These are phyloP conservation scores for Vicugna pacos DNA, from an alignment of 2,113 vertebrate genomes.

Conservation along the genomic window DNA sequence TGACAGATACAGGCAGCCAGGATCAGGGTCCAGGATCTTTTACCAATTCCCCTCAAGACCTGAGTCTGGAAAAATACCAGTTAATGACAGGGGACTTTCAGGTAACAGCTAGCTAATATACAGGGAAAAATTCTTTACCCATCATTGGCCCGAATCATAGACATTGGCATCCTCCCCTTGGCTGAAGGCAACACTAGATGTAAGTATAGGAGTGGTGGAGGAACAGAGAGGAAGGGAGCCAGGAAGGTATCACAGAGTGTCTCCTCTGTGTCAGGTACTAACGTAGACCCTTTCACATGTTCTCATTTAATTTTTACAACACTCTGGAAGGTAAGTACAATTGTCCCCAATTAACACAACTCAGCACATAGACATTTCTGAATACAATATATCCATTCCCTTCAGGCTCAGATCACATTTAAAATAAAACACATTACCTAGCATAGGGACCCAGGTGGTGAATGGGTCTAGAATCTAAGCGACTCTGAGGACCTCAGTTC, in stretches of 20 bases:
- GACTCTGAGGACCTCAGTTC: not conserved
- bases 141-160: not conserved
- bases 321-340: not conserved
- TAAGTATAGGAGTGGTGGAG: not conserved
- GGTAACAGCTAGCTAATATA: not conserved
- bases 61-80: conserved; percentile 1
- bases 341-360: not conserved
- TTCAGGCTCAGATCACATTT: conserved; percentile 30
- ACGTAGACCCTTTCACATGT: not conserved
- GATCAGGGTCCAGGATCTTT: not conserved
- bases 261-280: not conserved
- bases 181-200: not conserved
- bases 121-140: not conserved
- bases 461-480: not conserved
- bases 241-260: not conserved
- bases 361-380: conserved; percentile 11
- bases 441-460: not conserved
- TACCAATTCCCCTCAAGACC: conserved; percentile 11
- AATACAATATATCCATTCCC: not conserved
- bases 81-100: not conserved
- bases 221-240: conserved; percentile 28
- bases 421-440: conserved; percentile 5
- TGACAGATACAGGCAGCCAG: not conserved
- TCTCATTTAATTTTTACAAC: conserved; percentile 28
- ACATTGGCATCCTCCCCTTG: not conserved